phyloP scores from a whole-genome alignment of 2,888 invertebrate genomes.

The Sminthurinus aureus region DNA sequence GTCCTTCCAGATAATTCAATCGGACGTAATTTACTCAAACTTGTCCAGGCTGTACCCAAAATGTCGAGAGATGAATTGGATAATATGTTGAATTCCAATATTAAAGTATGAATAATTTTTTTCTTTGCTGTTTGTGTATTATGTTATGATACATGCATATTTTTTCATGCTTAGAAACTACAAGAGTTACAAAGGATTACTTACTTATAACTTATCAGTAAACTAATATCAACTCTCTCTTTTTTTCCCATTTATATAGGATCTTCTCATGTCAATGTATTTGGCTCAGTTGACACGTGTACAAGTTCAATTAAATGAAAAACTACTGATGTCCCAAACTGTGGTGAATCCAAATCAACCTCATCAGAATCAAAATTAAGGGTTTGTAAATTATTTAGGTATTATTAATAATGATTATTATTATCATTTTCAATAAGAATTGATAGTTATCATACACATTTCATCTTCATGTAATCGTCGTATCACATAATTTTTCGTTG shows the following conservation, averaged over 20 bases:
- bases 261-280: conserved; percentile 96
- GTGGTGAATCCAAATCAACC: conserved; percentile 47
- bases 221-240: conserved; percentile 17
- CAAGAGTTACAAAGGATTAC: too few species aligned
- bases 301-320: conserved; percentile 95
- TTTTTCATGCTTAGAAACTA: too few species aligned
- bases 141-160: too few species aligned
- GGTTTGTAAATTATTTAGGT: background rate
- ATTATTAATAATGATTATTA: background rate
- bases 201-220: too few species aligned
- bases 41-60: conserved; percentile 90
- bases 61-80: conserved; percentile 91
- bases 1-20: conserved; percentile 81
- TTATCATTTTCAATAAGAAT: background rate
- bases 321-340: conserved; percentile 67
- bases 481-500: background rate
- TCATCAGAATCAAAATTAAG: background rate
- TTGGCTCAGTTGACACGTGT: conserved; percentile 95
- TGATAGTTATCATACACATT: background rate
- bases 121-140: conserved; percentile 13
- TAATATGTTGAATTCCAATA: conserved; percentile 93
- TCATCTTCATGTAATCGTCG: background rate
- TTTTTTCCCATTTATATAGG: conserved; percentile 65
- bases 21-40: conserved; percentile 87
- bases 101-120: conserved; percentile 71